Evolutionary conservation across 2,113 vertebrate species (phyloP).

Genomic region (Plectropomus leopardus): DNA sequence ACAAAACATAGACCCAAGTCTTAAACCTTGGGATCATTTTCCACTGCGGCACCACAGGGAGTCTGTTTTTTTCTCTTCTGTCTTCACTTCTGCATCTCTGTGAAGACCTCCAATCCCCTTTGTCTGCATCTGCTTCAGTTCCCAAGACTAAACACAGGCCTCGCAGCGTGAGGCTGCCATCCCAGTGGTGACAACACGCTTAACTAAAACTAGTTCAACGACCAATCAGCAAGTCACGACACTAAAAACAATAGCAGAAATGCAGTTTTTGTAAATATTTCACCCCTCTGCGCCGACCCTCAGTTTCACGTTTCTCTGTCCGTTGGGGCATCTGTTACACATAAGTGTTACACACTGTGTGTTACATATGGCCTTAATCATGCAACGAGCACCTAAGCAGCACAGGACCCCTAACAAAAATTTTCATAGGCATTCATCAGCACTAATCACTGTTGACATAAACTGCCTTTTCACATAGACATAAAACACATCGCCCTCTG

Average conservation of each 20-base stretch:
- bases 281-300: slow-evolving; percentile 22
- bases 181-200: slow-evolving; percentile 68
- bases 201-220: slow-evolving; percentile 52
- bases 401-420: slow-evolving; percentile 72
- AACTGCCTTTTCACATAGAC: slow-evolving; percentile 81
- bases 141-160: slow-evolving; percentile 80
- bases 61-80: slow-evolving; percentile 69
- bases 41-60: slow-evolving; percentile 78
- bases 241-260: slow-evolving; percentile 44
- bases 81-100: slow-evolving; percentile 76
- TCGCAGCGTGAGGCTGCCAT: slow-evolving; percentile 47
- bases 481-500: slow-evolving; percentile 74
- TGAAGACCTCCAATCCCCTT: slow-evolving; percentile 72
- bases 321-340: slow-evolving; percentile 71
- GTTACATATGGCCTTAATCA: slow-evolving; percentile 82
- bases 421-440: slow-evolving; percentile 79
- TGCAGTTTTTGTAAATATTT: slow-evolving; percentile 45
- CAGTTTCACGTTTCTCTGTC: slow-evolving; percentile 50
- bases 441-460: slow-evolving; percentile 81
- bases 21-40: slow-evolving; percentile 82
- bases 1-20: slow-evolving; percentile 77
- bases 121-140: slow-evolving; percentile 82
- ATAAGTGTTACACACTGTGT: slow-evolving; percentile 56
- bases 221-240: slow-evolving; percentile 34
- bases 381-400: slow-evolving; percentile 60